These are phyloP conservation scores for Helogale parvula DNA, from an alignment of 2,113 vertebrate genomes.

Conservation along the genomic window DNA sequence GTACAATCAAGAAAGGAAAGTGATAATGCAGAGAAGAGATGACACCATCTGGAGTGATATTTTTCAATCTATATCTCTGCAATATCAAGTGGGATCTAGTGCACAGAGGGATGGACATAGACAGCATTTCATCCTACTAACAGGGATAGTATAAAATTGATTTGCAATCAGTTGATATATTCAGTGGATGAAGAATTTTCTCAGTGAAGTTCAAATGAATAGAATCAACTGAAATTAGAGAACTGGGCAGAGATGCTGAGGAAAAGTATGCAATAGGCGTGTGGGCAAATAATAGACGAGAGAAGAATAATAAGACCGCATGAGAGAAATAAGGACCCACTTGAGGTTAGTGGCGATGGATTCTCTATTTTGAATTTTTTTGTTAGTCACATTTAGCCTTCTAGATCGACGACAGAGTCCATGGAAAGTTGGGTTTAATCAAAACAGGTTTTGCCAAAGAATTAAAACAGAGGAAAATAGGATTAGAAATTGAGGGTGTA, in stretches of 20 bases:
- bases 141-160: neutral
- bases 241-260: neutral
- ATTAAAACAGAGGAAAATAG: neutral
- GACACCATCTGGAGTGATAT: neutral
- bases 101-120: rapidly evolving
- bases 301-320: neutral
- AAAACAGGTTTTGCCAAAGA: neutral
- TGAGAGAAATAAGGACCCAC: neutral
- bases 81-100: neutral
- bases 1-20: neutral
- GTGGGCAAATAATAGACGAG: neutral
- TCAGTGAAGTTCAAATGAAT: neutral
- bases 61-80: neutral
- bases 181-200: neutral
- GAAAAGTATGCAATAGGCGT: neutral
- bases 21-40: neutral
- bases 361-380: neutral
- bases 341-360: neutral
- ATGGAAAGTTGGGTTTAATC: neutral
- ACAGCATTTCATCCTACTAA: neutral
- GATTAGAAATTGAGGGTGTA: neutral
- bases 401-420: neutral
- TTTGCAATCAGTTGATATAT: neutral
- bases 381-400: neutral
- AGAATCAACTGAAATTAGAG: neutral